These are phyloP conservation scores for Leptinotarsa peninsularis DNA, from an alignment of 2,888 invertebrate species.

Conservation along the genomic window DNA sequence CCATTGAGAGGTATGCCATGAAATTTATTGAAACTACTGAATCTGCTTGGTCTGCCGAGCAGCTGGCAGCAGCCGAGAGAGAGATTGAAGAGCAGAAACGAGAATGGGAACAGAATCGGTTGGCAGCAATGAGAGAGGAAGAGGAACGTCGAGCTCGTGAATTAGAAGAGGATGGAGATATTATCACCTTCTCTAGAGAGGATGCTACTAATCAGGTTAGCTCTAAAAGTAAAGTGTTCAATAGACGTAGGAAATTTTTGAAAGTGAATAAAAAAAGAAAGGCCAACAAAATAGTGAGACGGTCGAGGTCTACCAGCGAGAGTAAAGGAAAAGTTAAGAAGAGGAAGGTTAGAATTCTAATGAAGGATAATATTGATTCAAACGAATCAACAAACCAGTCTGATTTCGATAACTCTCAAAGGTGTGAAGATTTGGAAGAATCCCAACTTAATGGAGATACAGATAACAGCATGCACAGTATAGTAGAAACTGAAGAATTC, in stretches of 20 bases:
- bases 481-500: conserved; percentile 41
- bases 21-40: conserved; percentile 90
- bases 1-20: conserved; percentile 96
- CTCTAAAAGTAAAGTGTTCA: conserved; percentile 64
- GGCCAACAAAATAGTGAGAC: conserved; percentile 33
- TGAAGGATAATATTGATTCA: conserved; percentile 29
- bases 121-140: conserved; percentile 77
- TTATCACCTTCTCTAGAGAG: conserved; percentile 81
- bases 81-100: conserved; percentile 87
- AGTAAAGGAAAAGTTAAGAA: conserved; percentile 35
- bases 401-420: conserved; percentile 24
- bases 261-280: conserved; percentile 37
- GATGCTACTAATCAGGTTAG: conserved; percentile 89
- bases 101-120: conserved; percentile 88
- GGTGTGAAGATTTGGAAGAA: conserved; percentile 19
- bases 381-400: conserved; percentile 28
- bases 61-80: conserved; percentile 87
- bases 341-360: conserved; percentile 12
- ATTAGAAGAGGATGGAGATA: conserved; percentile 72
- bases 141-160: conserved; percentile 73
- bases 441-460: conserved; percentile 39
- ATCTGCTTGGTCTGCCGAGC: conserved; percentile 84
- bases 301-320: conserved; percentile 25
- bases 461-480: conserved; percentile 42
- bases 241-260: conserved; percentile 38